Evolutionary conservation across 2,797 vertebrate species (phyloP).

Genomic region (Melanotaenia trifasciata): DNA sequence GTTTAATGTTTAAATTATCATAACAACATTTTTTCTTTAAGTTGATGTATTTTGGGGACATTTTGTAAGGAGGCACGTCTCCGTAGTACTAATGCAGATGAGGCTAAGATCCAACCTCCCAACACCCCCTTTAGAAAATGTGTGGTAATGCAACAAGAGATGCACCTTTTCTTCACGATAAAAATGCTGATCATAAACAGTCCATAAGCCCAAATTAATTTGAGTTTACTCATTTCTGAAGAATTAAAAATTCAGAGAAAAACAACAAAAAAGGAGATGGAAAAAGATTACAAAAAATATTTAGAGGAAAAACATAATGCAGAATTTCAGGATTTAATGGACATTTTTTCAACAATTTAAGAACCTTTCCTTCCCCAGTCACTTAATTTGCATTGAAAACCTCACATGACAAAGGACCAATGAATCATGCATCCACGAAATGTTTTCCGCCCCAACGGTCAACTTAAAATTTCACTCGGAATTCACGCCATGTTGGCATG

Average conservation of each 20-base stretch:
- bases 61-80: not conserved
- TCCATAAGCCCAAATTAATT: not conserved
- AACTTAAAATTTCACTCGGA: slow-evolving; percentile 7
- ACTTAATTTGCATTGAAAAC: slow-evolving; percentile 64
- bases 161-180: slow-evolving; percentile 4
- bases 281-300: no score
- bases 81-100: not conserved
- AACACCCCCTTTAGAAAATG: slow-evolving; percentile 55
- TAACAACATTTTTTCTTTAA: no score
- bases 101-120: slow-evolving; percentile 18
- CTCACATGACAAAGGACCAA: slow-evolving; percentile 37
- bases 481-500: not conserved
- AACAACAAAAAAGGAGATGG: not conserved
- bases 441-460: slow-evolving; percentile 1
- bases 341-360: slow-evolving; percentile 60
- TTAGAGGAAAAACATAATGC: no score
- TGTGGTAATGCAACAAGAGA: slow-evolving; percentile 54
- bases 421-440: slow-evolving; percentile 60
- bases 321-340: slow-evolving; percentile 15
- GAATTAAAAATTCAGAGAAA: no score
- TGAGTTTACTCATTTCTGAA: not conserved
- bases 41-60: not conserved
- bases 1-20: not conserved
- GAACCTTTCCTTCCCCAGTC: slow-evolving; percentile 55
- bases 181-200: not conserved